Conservation (phyloP, 2,113 vertebrate species). For the Monopterus albus region DNA sequence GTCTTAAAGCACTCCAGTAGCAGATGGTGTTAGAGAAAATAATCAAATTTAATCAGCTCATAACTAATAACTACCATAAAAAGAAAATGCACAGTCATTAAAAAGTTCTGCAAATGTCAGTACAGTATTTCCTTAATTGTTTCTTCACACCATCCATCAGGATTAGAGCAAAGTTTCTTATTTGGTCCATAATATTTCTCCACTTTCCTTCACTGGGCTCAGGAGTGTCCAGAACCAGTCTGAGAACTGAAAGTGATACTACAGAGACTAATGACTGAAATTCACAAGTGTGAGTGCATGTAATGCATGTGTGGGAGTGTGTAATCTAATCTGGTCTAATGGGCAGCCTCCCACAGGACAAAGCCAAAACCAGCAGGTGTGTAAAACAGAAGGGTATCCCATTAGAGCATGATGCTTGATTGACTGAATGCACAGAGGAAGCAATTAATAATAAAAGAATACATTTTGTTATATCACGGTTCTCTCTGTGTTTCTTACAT, state of each 20-base stretch:
- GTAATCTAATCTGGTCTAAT: conserved; percentile 69
- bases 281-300: conserved; percentile 18
- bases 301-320: conserved; percentile 17
- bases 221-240: conserved; percentile 1
- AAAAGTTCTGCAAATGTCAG: too few relatives aligned
- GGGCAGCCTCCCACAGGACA: conserved; percentile 57
- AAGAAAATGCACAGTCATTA: too few relatives aligned
- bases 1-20: too few relatives aligned
- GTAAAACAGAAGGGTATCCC: conserved; percentile 39
- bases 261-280: conserved; percentile 39
- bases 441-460: conserved; percentile 49
- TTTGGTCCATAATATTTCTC: background rate
- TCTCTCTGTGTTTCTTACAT: background rate
- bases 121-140: too few relatives aligned
- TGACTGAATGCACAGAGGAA: conserved; percentile 59
- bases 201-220: background rate
- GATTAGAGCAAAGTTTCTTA: background rate
- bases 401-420: conserved; percentile 44
- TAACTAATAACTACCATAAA: too few relatives aligned
- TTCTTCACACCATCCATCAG: too few relatives aligned
- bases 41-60: background rate
- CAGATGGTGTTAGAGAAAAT: background rate
- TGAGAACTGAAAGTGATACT: conserved; percentile 42
- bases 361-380: conserved; percentile 72
- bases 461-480: conserved; percentile 6